These are phyloP conservation scores for Agrotis ipsilon DNA, from an alignment of 2,888 invertebrate species.

Conservation along the genomic window DNA sequence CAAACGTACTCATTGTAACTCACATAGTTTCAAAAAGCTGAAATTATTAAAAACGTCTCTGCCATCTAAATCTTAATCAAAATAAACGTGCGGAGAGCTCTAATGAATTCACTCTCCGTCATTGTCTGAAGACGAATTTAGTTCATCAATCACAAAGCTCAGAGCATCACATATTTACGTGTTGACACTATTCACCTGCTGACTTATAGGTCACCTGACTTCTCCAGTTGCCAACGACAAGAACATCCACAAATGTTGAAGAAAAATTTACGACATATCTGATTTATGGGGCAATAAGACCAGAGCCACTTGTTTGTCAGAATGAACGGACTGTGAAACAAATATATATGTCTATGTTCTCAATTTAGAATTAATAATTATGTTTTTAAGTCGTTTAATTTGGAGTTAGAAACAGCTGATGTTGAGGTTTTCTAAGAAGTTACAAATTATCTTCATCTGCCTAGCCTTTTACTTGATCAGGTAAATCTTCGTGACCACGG, in stretches of 20 bases:
- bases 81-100: slow-evolving; percentile 31
- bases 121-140: slow-evolving; percentile 53
- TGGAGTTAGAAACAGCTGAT: neutral
- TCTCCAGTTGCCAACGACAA: slow-evolving; percentile 80
- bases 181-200: slow-evolving; percentile 71
- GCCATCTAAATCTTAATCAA: slow-evolving; percentile 28
- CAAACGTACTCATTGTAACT: neutral
- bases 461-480: too few species aligned
- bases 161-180: slow-evolving; percentile 61
- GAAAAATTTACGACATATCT: slow-evolving; percentile 76
- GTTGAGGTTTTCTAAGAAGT: neutral
- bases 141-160: slow-evolving; percentile 57
- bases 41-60: neutral
- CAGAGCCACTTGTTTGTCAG: slow-evolving; percentile 70
- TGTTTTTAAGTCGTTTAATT: neutral
- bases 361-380: slow-evolving; percentile 13
- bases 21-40: neutral
- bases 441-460: too few species aligned
- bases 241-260: slow-evolving; percentile 66
- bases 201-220: slow-evolving; percentile 82
- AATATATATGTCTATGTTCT: slow-evolving; percentile 36
- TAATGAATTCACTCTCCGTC: slow-evolving; percentile 54
- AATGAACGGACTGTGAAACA: slow-evolving; percentile 59
- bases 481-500: too few species aligned
- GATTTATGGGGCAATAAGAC: slow-evolving; percentile 78